Conservation (phyloP, 1,140 invertebrate species). For the Agrilus planipennis region DNA sequence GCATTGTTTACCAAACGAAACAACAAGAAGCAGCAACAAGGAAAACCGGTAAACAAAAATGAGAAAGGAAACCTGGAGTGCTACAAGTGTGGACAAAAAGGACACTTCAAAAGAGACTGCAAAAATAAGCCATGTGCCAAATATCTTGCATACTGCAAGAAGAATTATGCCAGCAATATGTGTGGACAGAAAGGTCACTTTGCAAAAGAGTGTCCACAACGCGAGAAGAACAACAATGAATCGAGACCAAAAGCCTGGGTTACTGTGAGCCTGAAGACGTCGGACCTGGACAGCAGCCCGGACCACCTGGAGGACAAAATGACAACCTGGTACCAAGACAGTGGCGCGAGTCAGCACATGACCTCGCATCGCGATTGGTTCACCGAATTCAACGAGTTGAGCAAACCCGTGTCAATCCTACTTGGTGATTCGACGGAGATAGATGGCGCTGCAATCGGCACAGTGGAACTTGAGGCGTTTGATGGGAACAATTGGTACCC, state of each 20-base stretch:
- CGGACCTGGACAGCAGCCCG: slow-evolving; percentile 13
- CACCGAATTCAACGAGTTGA: too few species aligned
- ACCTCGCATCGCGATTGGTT: too few species aligned
- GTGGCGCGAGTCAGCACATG: slow-evolving; percentile 21
- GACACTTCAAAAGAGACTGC: too few species aligned
- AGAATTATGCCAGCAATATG: slow-evolving; percentile 13
- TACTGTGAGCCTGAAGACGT: slow-evolving; percentile 12
- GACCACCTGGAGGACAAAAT: slow-evolving; percentile 6
- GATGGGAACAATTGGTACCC: slow-evolving; percentile 15
- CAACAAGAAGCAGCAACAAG: background rate
- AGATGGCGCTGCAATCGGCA: slow-evolving; percentile 13
- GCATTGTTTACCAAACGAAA: too few species aligned
- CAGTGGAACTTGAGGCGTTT: slow-evolving; percentile 15
- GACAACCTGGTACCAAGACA: slow-evolving; percentile 11
- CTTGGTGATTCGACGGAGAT: too few species aligned
- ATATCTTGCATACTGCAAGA: slow-evolving; percentile 19
- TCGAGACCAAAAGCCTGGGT: slow-evolving; percentile 8
- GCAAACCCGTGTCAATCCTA: too few species aligned
- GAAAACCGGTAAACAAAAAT: too few species aligned
- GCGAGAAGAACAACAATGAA: slow-evolving; percentile 5
- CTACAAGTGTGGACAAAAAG: too few species aligned
- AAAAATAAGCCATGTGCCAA: too few species aligned
- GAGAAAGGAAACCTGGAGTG: too few species aligned
- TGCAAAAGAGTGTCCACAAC: slow-evolving; percentile 15
- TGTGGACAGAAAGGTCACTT: slow-evolving; percentile 14